Conservation (phyloP, 92 coral and sea anemone species). For the Actinernus sp. region DNA sequence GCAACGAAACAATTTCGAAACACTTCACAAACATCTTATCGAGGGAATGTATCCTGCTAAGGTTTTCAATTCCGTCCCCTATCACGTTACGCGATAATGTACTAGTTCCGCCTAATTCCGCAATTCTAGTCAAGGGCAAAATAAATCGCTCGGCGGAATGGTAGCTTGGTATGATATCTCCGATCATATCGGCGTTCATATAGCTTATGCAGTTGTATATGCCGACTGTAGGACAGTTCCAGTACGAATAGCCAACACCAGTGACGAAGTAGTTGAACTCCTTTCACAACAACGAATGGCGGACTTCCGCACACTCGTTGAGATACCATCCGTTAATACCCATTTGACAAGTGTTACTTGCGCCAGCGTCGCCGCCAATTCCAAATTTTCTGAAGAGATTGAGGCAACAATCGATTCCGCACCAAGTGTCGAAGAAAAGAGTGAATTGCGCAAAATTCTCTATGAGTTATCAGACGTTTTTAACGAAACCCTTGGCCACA, state of each 20-base stretch:
- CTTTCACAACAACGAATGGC: constrained; percentile 24
- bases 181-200: not conserved
- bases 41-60: constrained; percentile 3
- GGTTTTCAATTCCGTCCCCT: not conserved
- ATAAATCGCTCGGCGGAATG: not conserved
- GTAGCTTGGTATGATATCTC: too few species aligned
- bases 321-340: not conserved
- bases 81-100: not conserved
- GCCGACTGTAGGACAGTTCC: constrained; percentile 15
- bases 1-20: not conserved
- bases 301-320: constrained; percentile 14
- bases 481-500: constrained; percentile 4
- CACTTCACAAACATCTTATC: too few species aligned
- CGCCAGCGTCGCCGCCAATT: constrained; percentile 1
- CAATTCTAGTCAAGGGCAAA: constrained; percentile 13
- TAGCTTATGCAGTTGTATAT: constrained; percentile 33
- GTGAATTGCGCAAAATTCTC: constrained; percentile 1
- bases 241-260: constrained; percentile 26
- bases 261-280: constrained; percentile 20
- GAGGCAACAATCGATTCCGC: not conserved
- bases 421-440: not conserved
- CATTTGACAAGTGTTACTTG: constrained; percentile 5
- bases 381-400: not conserved
- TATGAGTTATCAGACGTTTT: constrained; percentile 22
- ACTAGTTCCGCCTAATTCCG: constrained; percentile 13